A percentile compares a stretch with the other conserved stretches of the same genome.
phyloP scores from a whole-genome alignment of 2,888 invertebrate species.

The Portevinia maculata region DNA sequence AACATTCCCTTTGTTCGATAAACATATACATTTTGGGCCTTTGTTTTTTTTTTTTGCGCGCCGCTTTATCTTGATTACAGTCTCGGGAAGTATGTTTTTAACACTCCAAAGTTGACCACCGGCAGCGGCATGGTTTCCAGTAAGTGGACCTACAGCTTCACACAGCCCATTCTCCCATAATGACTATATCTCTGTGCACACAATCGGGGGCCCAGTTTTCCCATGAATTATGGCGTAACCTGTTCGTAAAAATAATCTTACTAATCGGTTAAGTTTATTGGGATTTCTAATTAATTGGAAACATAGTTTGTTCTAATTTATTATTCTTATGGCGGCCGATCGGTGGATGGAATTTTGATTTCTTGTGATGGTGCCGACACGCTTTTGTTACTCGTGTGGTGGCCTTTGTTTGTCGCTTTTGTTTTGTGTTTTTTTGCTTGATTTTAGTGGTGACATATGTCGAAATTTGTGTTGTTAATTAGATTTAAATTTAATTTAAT shows the following conservation, averaged over 20 bases:
- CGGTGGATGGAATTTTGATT: slow-evolving; percentile 55
- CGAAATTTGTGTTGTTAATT: slow-evolving; percentile 67
- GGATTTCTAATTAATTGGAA: slow-evolving; percentile 73
- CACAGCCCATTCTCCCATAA: slow-evolving; percentile 23
- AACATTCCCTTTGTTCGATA: slow-evolving; percentile 45
- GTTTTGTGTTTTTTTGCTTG: slow-evolving; percentile 19
- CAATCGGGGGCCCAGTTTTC: slow-evolving; percentile 32
- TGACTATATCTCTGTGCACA: slow-evolving; percentile 37
- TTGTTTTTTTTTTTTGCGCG: slow-evolving; percentile 64
- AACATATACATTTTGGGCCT: slow-evolving; percentile 11
- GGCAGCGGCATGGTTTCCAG: slow-evolving; percentile 39
- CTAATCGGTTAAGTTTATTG: slow-evolving; percentile 72
- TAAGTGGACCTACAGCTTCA: slow-evolving; percentile 25
- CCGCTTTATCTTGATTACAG: slow-evolving; percentile 68
- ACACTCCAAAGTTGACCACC: slow-evolving; percentile 64
- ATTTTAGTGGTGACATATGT: slow-evolving; percentile 60
- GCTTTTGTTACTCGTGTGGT: slow-evolving; percentile 8
- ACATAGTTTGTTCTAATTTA: slow-evolving; percentile 74
- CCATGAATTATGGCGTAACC: slow-evolving; percentile 74
- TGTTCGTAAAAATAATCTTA: slow-evolving; percentile 67
- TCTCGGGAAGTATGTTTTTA: slow-evolving; percentile 66
- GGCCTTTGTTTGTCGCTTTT: slow-evolving; percentile 20
- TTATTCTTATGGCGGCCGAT: slow-evolving; percentile 42
- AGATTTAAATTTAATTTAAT: slow-evolving; percentile 70
- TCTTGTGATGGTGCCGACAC: slow-evolving; percentile 63